These are phyloP conservation scores for Xenopus laevis DNA, from an alignment of 2,113 vertebrate genomes.

Conservation along the genomic window DNA sequence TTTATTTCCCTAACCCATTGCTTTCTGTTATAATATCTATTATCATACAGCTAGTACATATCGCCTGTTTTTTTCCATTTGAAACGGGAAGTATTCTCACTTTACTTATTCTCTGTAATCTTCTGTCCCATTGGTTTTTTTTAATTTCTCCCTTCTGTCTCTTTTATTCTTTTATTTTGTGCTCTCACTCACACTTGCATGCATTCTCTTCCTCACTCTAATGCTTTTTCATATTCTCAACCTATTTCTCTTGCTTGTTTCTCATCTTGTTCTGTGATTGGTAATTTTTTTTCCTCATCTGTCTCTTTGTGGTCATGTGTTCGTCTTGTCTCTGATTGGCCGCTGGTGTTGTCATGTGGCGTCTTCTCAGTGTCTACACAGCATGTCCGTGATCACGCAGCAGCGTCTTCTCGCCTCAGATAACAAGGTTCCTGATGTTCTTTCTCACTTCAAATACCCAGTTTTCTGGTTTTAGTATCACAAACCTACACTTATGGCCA, in stretches of 20 bases:
- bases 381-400: constrained; percentile 94
- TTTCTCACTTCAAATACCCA: constrained; percentile 51
- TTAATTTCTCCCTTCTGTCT: neutral
- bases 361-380: constrained; percentile 93
- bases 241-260: constrained; percentile 45
- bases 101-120: constrained; percentile 3
- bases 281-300: constrained; percentile 54
- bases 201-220: too few species aligned
- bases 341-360: constrained; percentile 75
- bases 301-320: constrained; percentile 68
- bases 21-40: too few species aligned
- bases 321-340: constrained; percentile 68
- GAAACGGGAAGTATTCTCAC: neutral
- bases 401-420: constrained; percentile 91
- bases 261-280: constrained; percentile 56
- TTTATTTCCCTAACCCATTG: too few species aligned
- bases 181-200: neutral
- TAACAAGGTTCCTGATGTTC: constrained; percentile 82
- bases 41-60: too few species aligned
- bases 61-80: too few species aligned
- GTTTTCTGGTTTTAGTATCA: constrained; percentile 44
- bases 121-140: neutral
- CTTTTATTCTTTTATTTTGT: neutral
- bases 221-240: constrained; percentile 42
- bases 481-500: neutral